phyloP scores from a whole-genome alignment of 2,113 vertebrate genomes.

The Strix aluco region DNA sequence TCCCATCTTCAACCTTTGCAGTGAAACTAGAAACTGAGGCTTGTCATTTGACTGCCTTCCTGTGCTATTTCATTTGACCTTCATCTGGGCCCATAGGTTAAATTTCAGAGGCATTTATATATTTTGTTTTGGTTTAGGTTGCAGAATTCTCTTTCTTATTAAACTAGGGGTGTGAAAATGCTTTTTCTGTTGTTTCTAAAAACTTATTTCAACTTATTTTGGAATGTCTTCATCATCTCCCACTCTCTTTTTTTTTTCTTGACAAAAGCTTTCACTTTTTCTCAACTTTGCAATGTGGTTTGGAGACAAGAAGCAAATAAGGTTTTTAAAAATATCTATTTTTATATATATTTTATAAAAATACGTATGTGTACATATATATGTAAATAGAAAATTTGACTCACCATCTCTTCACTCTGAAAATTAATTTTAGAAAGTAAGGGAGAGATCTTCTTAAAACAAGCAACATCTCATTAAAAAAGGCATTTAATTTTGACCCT shows the following conservation, averaged over 20 bases:
- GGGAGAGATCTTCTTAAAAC: neutral
- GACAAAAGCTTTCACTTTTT: neutral
- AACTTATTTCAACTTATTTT: neutral
- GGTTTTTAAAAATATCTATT: neutral
- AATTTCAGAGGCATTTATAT: neutral
- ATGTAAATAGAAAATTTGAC: neutral
- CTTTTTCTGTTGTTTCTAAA: neutral
- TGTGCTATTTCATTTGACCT: neutral
- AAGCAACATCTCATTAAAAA: accelerated
- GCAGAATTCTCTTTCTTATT: neutral
- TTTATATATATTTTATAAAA: too few species aligned
- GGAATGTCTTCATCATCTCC: neutral
- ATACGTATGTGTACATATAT: neutral
- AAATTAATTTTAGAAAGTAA: neutral
- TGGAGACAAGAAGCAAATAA: neutral
- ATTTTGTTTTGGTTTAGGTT: neutral
- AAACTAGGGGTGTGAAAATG: neutral
- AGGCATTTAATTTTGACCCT: neutral
- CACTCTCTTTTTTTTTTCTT: too few species aligned
- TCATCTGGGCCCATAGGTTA: neutral
- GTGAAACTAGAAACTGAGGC: neutral
- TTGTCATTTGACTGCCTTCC: neutral
- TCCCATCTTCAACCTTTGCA: neutral
- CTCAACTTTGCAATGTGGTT: neutral
- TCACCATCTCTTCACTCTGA: neutral